A percentile compares a stretch with the other conserved stretches of the same genome.
These are phyloP conservation scores for Eubucco bourcierii DNA, from an alignment of 2,113 vertebrate species.

Conservation along the genomic window DNA sequence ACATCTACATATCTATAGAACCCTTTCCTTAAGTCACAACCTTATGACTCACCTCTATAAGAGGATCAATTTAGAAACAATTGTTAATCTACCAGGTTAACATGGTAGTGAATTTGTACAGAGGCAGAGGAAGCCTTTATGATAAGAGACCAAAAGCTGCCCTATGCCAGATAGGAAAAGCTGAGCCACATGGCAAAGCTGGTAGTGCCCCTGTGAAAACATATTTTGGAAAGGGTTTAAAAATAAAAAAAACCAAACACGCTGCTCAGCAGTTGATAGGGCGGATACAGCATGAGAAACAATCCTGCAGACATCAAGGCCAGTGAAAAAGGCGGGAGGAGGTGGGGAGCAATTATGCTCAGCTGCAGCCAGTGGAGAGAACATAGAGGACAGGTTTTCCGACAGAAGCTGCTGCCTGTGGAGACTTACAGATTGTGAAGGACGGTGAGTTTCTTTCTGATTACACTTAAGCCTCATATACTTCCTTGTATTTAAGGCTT, in stretches of 20 bases:
- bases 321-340: accelerated
- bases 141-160: neutral
- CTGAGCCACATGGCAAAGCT: neutral
- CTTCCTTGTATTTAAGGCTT: neutral
- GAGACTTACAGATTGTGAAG: accelerated
- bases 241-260: neutral
- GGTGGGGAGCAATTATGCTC: no score
- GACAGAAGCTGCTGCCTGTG: neutral
- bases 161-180: neutral
- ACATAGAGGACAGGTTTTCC: neutral
- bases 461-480: neutral
- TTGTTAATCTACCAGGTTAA: neutral
- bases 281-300: neutral
- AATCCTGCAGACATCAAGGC: neutral
- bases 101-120: neutral
- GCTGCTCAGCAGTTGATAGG: neutral
- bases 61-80: neutral
- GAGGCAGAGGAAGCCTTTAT: neutral
- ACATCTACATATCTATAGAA: neutral
- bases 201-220: neutral
- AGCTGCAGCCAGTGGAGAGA: neutral
- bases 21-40: neutral
- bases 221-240: neutral
- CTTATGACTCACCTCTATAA: neutral
- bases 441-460: neutral